Conservation (phyloP, 2,888 invertebrate genomes). For the Seladonia tumulorum region DNA sequence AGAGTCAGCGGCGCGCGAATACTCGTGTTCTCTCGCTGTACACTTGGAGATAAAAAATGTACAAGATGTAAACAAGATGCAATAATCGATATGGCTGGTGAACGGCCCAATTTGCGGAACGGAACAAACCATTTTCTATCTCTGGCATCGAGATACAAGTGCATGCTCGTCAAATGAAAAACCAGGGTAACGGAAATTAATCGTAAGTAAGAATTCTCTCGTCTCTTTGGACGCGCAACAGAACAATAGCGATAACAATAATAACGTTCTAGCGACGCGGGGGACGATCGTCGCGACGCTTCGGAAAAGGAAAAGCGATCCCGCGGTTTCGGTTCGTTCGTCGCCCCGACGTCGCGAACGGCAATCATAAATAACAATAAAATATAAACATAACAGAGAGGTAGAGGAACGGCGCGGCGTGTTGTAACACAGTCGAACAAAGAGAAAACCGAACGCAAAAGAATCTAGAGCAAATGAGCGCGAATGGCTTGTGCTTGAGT, state of each 20-base stretch:
- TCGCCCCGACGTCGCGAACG: slow-evolving; percentile 35
- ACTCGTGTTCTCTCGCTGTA: not conserved
- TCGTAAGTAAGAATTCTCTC: slow-evolving; percentile 22
- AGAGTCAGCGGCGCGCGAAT: not conserved
- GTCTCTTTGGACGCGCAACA: slow-evolving; percentile 53
- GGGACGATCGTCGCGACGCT: slow-evolving; percentile 14
- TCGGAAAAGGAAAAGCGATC: not conserved
- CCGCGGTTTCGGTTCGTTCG: not conserved
- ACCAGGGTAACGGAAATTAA: slow-evolving; percentile 8
- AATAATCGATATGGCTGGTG: slow-evolving; percentile 23
- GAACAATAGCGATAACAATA: slow-evolving; percentile 55
- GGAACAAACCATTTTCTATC: slow-evolving; percentile 32
- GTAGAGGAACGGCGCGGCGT: slow-evolving; percentile 32
- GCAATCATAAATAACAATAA: slow-evolving; percentile 33
- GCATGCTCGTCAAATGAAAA: slow-evolving; percentile 57
- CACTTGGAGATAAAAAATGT: slow-evolving; percentile 57
- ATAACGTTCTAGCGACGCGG: slow-evolving; percentile 1
- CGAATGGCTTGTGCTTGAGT: slow-evolving; percentile 55
- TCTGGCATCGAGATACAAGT: slow-evolving; percentile 51
- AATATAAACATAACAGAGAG: slow-evolving; percentile 38
- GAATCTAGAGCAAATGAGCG: slow-evolving; percentile 47
- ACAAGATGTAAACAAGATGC: slow-evolving; percentile 1
- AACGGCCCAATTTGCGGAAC: slow-evolving; percentile 34
- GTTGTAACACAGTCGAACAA: slow-evolving; percentile 51
- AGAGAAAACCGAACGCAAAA: slow-evolving; percentile 39